Conservation (phyloP, 2,888 invertebrate species). For the Amiota mariae region DNA sequence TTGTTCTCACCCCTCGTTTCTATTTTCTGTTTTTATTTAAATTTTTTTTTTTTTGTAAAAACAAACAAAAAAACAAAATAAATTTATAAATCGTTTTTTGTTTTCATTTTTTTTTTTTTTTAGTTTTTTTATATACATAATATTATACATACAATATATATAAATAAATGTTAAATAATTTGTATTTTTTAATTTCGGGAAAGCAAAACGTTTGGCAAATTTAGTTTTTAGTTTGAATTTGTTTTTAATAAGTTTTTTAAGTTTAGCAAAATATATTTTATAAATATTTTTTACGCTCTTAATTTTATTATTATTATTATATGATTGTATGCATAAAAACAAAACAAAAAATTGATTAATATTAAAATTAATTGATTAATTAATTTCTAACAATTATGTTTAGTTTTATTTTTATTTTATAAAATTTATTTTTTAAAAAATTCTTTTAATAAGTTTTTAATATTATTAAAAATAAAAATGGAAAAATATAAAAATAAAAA, state of each 20-base stretch:
- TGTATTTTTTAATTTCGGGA: constrained; percentile 63
- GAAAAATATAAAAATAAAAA: background rate
- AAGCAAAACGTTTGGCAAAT: constrained; percentile 71
- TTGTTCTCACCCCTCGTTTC: background rate
- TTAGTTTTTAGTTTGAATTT: constrained; percentile 64
- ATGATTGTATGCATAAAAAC: background rate
- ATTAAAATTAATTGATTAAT: constrained; percentile 55
- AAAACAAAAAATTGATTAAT: constrained; percentile 44
- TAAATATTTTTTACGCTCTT: constrained; percentile 47
- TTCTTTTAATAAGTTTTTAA: background rate
- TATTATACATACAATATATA: constrained; percentile 25
- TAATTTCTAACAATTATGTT: constrained; percentile 45
- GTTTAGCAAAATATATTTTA: constrained; percentile 69
- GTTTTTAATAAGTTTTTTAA: constrained; percentile 64
- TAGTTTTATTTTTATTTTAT: background rate
- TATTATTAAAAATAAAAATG: constrained; percentile 5
- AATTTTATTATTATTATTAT: constrained; percentile 52
- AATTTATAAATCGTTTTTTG: background rate
- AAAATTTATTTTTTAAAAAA: background rate
- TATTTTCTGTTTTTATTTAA: too few relatives aligned
- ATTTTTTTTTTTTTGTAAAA: constrained; percentile 8
- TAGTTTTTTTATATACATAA: constrained; percentile 30
- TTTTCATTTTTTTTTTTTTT: constrained; percentile 27
- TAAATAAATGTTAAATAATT: constrained; percentile 62
- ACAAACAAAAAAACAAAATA: background rate